Evolutionary conservation across 35 echinoderm and acorn worm species (phyloP).

Genomic region (Amphiura filiformis): DNA sequence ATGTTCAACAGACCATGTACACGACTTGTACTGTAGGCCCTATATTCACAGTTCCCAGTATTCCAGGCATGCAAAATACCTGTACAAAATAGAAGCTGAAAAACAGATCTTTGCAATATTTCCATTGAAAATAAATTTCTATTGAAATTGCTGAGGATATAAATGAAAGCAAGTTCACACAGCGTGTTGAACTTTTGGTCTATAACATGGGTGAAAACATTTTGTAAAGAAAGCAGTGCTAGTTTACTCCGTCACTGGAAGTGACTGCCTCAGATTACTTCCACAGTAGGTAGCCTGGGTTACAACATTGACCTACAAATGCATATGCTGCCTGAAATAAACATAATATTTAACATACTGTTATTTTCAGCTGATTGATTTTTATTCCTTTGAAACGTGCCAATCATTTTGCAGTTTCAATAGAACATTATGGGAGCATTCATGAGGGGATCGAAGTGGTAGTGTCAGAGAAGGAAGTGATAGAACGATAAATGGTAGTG

Average conservation of each 20-base stretch:
- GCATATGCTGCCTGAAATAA: background rate
- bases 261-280: background rate
- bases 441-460: background rate
- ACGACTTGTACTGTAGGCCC: no score
- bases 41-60: no score
- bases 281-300: background rate
- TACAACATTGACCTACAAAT: background rate
- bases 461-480: background rate
- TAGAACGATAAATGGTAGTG: background rate
- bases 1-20: no score
- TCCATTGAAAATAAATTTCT: background rate
- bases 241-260: background rate
- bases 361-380: background rate
- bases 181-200: background rate
- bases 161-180: background rate
- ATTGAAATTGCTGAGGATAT: no score
- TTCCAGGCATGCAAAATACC: no score
- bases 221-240: background rate
- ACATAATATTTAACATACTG: background rate
- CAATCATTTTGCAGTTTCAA: background rate
- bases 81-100: no score
- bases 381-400: background rate
- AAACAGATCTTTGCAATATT: background rate
- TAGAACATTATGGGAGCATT: background rate
- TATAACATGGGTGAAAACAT: conserved; percentile 1